Base-by-base conservation (phyloP, 2,797 vertebrate genomes). In the Hemitrygon akajei region DNA sequence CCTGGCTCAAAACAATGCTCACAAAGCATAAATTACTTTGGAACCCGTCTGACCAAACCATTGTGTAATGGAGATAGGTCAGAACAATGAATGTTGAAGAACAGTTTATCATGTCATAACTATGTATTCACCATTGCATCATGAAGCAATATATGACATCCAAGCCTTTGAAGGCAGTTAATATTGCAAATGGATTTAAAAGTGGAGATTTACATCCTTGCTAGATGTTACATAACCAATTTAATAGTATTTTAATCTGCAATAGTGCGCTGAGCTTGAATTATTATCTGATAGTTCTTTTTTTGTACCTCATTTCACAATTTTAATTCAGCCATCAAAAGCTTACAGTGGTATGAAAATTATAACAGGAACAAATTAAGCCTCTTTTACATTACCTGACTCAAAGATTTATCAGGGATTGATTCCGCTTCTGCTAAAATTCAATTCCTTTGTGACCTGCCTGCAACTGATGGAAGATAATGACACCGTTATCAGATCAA, bases 371-470 rank as follows among this genome's bases (percentile, higher is more conserved):
- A 16, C 73, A 75, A 93, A 56, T 93, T 75, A 76, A 76, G 11
- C 1, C 18, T 30, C 10, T n/a, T 75, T 47, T 47, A 76, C 71
- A 75, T 75, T 37, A 56, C 69, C 40, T 56, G 20, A 75, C 20
- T 93, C 20, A 0, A 47, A 75, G 3, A 93, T 93, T 75, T 58
- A 76, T 75, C 73, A 75, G 6, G 37, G 95, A 95, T 95, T 95
- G 95, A 95, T 95, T 94, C 80, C 93, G 94, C 94, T 89, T 37
- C 95, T 95, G 95, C 86, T 34, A 25, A 94, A 96, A 96, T 95
- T 82, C 94, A 95, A 94, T 96, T 95, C 95, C 94, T 95, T 92
- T 95, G 94, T 94, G 95, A 95, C 81, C 69, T 27, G 94, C 95
- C 95, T 93, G 94, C 95, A 95, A 95, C 16, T 80, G 91, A 93